These are phyloP conservation scores for Telenomus remus DNA, from an alignment of 1,140 invertebrate genomes.

Conservation along the genomic window DNA sequence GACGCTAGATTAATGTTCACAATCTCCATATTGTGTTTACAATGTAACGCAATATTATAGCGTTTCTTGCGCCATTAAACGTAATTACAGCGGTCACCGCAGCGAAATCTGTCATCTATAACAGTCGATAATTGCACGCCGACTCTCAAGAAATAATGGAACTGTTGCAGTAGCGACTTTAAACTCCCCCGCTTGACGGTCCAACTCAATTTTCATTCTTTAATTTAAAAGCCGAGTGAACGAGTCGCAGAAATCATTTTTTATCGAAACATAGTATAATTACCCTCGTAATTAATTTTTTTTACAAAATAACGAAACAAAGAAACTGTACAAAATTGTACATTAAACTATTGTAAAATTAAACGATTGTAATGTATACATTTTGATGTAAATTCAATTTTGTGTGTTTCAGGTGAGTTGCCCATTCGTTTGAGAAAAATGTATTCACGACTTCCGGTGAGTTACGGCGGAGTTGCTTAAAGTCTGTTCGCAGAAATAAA, in stretches of 20 bases:
- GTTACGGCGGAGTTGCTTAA: constrained; percentile 6
- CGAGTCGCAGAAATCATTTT: too few species aligned
- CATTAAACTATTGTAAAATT: too few species aligned
- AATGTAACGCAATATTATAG: constrained; percentile 35
- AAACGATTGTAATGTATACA: too few species aligned
- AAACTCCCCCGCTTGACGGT: not conserved
- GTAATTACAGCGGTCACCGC: constrained; percentile 34
- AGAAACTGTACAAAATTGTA: too few species aligned
- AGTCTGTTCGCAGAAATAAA: not conserved
- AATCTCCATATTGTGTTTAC: constrained; percentile 33
- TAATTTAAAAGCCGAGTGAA: not conserved
- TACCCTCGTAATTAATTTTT: too few species aligned
- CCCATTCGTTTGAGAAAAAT: constrained; percentile 6
- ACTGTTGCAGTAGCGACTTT: constrained; percentile 5
- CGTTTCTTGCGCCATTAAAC: constrained; percentile 45
- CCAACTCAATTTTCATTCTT: not conserved
- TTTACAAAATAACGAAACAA: too few species aligned
- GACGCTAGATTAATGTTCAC: constrained; percentile 22
- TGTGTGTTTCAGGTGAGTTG: constrained; percentile 34
- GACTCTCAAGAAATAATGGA: constrained; percentile 19
- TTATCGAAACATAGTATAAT: too few species aligned
- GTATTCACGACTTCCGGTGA: constrained; percentile 20
- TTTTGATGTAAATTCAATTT: constrained; percentile 4
- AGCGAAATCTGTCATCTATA: constrained; percentile 46
- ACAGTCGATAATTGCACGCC: constrained; percentile 36